Base-by-base conservation (phyloP, 2,797 vertebrate species). In the Danio jaintianensis region DNA sequence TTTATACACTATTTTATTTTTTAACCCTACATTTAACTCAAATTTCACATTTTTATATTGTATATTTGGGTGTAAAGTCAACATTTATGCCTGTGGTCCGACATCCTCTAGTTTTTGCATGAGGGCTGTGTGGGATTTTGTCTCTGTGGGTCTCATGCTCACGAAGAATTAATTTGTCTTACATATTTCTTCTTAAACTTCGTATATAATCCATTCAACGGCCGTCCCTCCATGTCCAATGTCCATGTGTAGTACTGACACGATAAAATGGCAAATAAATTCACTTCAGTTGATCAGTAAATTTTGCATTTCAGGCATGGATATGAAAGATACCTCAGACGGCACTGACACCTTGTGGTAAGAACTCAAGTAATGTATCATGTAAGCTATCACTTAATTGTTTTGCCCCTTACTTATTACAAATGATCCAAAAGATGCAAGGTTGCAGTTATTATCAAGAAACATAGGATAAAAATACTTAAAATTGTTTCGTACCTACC, bases 61-160 rank as follows among this genome's bases (percentile, higher is more conserved):
- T 36, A 59, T 59, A 16, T 15, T 59, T 22, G 12, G 6, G 12
- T 38, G 58, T 1, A 12, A 38, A 61, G 58, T 61, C 58, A 61
- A 0, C 7, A 70, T 40, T 18, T 8, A 70, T 12, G 29, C 38
- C 5, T 12, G 18, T 18, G 6, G 3, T 69, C 47, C 52, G 36
- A 48, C 47, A 69, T 5, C 15, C 45, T 48, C 13, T 36, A n/a
- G 20, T 71, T 71, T 71, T 42, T 55, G 70, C 5, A 11, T 72
- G 18, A 58, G 40, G 52, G 55, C 0, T 16, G 7, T 58, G 7
- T 58, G 53, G 22, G 53, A 53, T 58, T 58, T 58, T 1, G 5
- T 72, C 40, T 72, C 18, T n/a, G 70, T 72, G 70, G 20, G 53
- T 29, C 40, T 58, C 38, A 5, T 18, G 48, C 48, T 53, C 16